These are phyloP conservation scores for Geotrupes spiniger DNA, from an alignment of 2,888 invertebrate species.

Conservation along the genomic window DNA sequence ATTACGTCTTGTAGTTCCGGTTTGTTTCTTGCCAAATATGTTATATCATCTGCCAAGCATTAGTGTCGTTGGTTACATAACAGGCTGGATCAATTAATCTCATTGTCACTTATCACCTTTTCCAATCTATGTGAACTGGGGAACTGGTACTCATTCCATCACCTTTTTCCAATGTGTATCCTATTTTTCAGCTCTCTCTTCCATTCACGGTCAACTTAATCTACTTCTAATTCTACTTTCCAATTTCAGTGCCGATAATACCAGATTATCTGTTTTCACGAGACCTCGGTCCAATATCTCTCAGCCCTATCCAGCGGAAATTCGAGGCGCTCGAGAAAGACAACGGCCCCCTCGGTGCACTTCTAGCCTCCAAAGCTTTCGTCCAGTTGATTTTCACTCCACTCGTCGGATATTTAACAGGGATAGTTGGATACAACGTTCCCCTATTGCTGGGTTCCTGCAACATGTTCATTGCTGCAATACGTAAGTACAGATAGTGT, in stretches of 20 bases:
- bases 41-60: no score
- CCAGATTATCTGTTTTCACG: constrained; percentile 68
- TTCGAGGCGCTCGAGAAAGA: constrained; percentile 54
- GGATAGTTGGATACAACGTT: constrained; percentile 63
- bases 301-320: constrained; percentile 49
- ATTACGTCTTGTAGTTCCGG: no score
- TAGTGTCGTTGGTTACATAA: no score
- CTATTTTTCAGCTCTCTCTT: no score
- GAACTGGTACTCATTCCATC: no score
- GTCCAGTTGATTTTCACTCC: constrained; percentile 78
- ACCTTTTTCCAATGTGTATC: no score
- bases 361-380: constrained; percentile 75
- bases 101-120: no score
- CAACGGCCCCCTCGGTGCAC: constrained; percentile 65
- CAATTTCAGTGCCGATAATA: constrained; percentile 72
- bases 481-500: constrained; percentile 67
- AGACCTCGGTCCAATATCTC: constrained; percentile 35
- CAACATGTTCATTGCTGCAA: constrained; percentile 63
- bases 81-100: no score
- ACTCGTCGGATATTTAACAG: constrained; percentile 67
- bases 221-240: no score
- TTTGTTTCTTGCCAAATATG: no score
- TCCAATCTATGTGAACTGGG: no score
- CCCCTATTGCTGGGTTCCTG: constrained; percentile 69
- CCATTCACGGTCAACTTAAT: no score